Evolutionary conservation across 2,888 invertebrate genomes (phyloP).

Genomic region (Brachylomia viminalis): DNA sequence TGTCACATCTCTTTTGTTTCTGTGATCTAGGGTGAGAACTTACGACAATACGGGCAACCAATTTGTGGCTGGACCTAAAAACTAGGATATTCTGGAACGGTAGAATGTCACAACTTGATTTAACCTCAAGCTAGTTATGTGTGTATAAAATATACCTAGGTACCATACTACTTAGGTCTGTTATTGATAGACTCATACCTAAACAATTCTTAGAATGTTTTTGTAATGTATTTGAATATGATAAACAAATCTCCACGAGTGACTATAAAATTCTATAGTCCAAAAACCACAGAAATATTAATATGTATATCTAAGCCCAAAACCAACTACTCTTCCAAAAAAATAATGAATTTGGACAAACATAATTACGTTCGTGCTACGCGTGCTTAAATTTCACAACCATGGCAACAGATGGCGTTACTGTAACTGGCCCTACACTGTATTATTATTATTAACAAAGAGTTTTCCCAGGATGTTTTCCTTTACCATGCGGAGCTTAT

Average conservation of each 20-base stretch:
- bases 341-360: background rate
- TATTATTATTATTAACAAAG: constrained; percentile 43
- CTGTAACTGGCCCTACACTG: constrained; percentile 22
- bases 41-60: constrained; percentile 30
- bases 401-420: constrained; percentile 58
- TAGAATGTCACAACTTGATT: constrained; percentile 11
- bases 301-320: too few species aligned
- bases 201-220: too few species aligned
- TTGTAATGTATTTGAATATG: too few species aligned
- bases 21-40: constrained; percentile 18
- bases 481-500: constrained; percentile 50
- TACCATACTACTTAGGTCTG: too few species aligned
- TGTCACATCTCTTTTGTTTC: constrained; percentile 33
- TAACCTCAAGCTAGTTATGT: background rate
- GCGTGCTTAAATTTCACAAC: constrained; percentile 40
- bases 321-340: too few species aligned
- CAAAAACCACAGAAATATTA: too few species aligned
- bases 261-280: too few species aligned
- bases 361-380: constrained; percentile 10
- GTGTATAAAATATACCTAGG: background rate
- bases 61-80: constrained; percentile 40
- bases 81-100: constrained; percentile 16
- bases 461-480: constrained; percentile 42
- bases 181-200: too few species aligned
- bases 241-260: too few species aligned